These are phyloP conservation scores for Coregonus clupeaformis DNA, from an alignment of 2,113 vertebrate genomes.

Conservation along the genomic window DNA sequence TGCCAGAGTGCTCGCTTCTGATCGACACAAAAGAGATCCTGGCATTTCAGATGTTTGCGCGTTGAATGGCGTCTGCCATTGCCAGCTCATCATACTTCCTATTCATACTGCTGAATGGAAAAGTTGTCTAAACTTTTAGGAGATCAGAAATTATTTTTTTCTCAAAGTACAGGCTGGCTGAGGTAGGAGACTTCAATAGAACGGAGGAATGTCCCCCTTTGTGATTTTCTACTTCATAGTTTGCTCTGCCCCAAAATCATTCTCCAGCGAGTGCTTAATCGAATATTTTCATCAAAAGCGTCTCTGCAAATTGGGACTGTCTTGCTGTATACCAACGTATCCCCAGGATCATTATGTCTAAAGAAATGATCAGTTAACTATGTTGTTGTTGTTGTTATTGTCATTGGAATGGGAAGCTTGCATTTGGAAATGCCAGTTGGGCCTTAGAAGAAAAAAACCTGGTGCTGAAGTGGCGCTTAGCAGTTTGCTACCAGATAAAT, in stretches of 20 bases:
- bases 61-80: not conserved
- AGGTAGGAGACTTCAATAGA: not conserved
- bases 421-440: not conserved
- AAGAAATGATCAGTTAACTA: constrained; percentile 7
- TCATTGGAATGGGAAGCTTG: not conserved
- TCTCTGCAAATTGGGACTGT: not conserved
- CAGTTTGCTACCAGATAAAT: constrained; percentile 79
- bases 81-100: not conserved
- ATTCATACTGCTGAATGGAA: not conserved
- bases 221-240: constrained; percentile 22
- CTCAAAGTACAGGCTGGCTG: not conserved
- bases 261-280: not conserved
- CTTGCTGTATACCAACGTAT: not conserved
- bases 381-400: constrained; percentile 5
- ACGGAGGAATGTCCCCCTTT: not conserved
- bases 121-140: not conserved
- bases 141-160: not conserved
- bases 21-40: constrained; percentile 8
- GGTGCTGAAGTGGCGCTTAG: constrained; percentile 76
- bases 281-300: not conserved
- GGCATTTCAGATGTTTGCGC: not conserved
- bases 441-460: not conserved
- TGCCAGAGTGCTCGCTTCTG: not conserved
- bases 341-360: not conserved
- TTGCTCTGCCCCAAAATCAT: constrained; percentile 10